Base-by-base conservation (phyloP, 2,888 invertebrate genomes). In the Sphinx pinastri region DNA sequence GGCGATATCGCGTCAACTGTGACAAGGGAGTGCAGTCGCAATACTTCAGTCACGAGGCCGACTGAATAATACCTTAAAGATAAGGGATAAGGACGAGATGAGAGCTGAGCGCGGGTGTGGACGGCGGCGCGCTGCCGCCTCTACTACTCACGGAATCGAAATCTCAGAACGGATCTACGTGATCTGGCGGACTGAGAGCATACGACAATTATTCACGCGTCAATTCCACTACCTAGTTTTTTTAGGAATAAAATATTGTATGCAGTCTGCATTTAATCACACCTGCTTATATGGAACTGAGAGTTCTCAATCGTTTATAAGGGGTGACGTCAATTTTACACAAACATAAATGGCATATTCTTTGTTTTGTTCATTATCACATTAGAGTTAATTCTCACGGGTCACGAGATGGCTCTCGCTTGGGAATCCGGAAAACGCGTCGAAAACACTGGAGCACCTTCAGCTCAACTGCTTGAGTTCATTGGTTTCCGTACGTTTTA, bases 41-140 rank as follows among this genome's bases (percentile, higher is more conserved):
- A 77, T 80, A 73, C 76, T 76, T 76, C 71, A 86, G 86, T 88
- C 89, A 88, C 88, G 87, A 87, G 87, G 81, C 75, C 84, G 75
- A 82, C 75, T 84, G 75, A 82, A 84, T 5, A 8, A 38, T 84
- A 78, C 80, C 79, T 83, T 76, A 75, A 76, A 80, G 87, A 91
- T 90, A 89, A 88, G 84, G 87, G 85, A 86, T 88, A 84, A 85
- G 85, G 84, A 80, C 76, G 77, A 84, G 85, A 87, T 81, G 85
- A 82, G 84, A 83, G 77, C 76, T 77, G 74, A 75, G 77, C 82
- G 77, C 81, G 80, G 77, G 76, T 80, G 79, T 75, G 76, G 74
- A 72, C 78, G 79, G 76, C 79, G 80, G 75, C 83, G 71, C 75
- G 83, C 86, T 86, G 88, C 81, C 86, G 86, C 84, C 79, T 74